These are phyloP conservation scores for Drosophila melanica DNA, from an alignment of 1,140 invertebrate species.

Conservation along the genomic window DNA sequence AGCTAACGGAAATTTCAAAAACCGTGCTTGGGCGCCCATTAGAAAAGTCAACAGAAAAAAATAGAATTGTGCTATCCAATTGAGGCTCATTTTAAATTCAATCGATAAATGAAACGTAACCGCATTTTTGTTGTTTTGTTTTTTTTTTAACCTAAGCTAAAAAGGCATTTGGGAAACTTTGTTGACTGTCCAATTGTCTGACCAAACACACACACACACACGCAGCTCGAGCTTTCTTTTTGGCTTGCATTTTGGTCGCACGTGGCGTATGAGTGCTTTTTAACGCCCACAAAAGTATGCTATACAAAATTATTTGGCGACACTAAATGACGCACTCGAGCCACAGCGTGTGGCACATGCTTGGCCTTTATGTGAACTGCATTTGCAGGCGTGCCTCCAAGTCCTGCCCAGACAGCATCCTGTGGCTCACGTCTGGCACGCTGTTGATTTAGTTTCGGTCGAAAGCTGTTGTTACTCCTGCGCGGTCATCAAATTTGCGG, in stretches of 20 bases:
- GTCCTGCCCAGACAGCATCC: conserved; percentile 3
- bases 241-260: background rate
- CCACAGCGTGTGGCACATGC: conserved; percentile 15
- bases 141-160: conserved; percentile 8
- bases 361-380: conserved; percentile 46
- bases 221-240: background rate
- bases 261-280: conserved; percentile 8
- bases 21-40: conserved; percentile 61
- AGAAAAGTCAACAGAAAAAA: conserved; percentile 62
- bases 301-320: conserved; percentile 57
- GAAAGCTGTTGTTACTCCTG: conserved; percentile 17
- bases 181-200: conserved; percentile 32
- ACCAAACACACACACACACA: conserved; percentile 34
- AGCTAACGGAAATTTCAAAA: conserved; percentile 63
- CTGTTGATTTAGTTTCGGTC: conserved; percentile 71
- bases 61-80: conserved; percentile 21
- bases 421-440: conserved; percentile 49
- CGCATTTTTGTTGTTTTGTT: background rate
- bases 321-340: conserved; percentile 33
- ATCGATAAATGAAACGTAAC: conserved; percentile 79
- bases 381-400: conserved; percentile 37
- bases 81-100: conserved; percentile 70
- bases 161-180: conserved; percentile 49
- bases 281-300: conserved; percentile 49
- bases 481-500: conserved; percentile 74